Evolutionary conservation across 2,113 vertebrate genomes (phyloP).

Genomic region (Balaenoptera acutorostrata): DNA sequence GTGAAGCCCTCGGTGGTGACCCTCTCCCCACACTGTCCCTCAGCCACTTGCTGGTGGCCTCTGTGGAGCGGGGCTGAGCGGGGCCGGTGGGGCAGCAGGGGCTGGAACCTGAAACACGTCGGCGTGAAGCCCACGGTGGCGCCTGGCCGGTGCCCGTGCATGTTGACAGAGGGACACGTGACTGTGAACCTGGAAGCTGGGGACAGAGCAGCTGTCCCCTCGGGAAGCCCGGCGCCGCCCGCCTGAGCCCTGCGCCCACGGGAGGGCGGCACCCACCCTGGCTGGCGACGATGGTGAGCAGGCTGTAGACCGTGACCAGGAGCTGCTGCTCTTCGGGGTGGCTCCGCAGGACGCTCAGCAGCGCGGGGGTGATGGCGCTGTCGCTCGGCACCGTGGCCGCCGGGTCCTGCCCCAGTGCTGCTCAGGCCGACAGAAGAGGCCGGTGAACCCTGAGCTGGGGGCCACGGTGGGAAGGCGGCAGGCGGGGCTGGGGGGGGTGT

Average conservation of each 20-base stretch:
- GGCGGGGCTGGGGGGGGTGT: rapidly evolving
- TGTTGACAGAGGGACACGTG: rapidly evolving
- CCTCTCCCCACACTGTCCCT: rapidly evolving
- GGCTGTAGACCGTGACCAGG: conserved; percentile 36
- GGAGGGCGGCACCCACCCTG: conserved; percentile 67
- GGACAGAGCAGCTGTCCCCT: neutral
- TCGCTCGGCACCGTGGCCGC: neutral
- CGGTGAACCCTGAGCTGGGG: neutral
- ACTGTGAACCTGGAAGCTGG: rapidly evolving
- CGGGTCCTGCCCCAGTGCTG: conserved; percentile 65
- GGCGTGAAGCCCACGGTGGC: rapidly evolving
- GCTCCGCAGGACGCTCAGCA: conserved; percentile 54
- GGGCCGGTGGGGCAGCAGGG: neutral
- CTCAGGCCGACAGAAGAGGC: neutral
- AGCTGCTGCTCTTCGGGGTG: conserved; percentile 59
- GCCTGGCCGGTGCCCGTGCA: rapidly evolving
- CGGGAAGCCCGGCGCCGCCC: neutral
- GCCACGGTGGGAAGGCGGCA: rapidly evolving
- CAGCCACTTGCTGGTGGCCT: rapidly evolving
- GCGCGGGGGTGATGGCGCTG: neutral
- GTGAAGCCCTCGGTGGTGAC: rapidly evolving
- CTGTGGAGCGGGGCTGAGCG: neutral
- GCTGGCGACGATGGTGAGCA: conserved; percentile 76
- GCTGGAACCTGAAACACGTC: rapidly evolving
- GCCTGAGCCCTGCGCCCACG: neutral